Conservation (phyloP, 1,140 invertebrate genomes). For the Hyphantria cunea region DNA sequence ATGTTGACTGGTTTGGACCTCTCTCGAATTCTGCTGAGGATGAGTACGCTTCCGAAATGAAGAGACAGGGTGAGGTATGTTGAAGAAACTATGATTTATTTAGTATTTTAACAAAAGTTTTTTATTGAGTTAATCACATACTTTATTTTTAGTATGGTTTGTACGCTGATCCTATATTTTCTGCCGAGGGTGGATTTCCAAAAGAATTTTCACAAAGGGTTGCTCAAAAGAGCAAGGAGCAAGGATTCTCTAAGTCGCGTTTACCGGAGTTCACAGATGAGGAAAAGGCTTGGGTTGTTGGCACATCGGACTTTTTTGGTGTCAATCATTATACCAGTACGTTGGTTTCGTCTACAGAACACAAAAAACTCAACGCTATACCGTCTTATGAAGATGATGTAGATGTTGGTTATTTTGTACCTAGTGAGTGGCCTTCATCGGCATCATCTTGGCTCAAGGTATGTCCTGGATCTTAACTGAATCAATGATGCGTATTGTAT, state of each 20-base stretch:
- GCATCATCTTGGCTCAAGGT: too few species aligned
- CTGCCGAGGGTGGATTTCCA: slow-evolving; percentile 84
- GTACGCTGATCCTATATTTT: slow-evolving; percentile 83
- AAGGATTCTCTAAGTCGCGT: slow-evolving; percentile 75
- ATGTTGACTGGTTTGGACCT: slow-evolving; percentile 81
- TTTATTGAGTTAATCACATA: too few species aligned
- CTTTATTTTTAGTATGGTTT: too few species aligned
- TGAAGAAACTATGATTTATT: not conserved
- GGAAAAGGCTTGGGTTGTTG: slow-evolving; percentile 81
- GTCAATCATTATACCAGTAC: too few species aligned
- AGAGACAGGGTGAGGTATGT: slow-evolving; percentile 46
- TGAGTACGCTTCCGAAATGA: slow-evolving; percentile 75
- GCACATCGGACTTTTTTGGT: slow-evolving; percentile 85
- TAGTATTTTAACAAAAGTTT: too few species aligned
- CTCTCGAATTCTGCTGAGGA: slow-evolving; percentile 72
- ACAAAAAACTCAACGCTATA: slow-evolving; percentile 23
- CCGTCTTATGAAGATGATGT: too few species aligned
- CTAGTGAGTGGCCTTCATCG: too few species aligned
- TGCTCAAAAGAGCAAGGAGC: slow-evolving; percentile 77
- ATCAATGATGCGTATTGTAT: too few species aligned
- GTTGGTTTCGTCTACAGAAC: slow-evolving; percentile 35
- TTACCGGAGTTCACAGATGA: slow-evolving; percentile 79
- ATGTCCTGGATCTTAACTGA: too few species aligned
- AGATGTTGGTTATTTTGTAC: too few species aligned
- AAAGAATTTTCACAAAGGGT: slow-evolving; percentile 79